phyloP scores from a whole-genome alignment of 1,140 invertebrate genomes.

The Delia radicum region DNA sequence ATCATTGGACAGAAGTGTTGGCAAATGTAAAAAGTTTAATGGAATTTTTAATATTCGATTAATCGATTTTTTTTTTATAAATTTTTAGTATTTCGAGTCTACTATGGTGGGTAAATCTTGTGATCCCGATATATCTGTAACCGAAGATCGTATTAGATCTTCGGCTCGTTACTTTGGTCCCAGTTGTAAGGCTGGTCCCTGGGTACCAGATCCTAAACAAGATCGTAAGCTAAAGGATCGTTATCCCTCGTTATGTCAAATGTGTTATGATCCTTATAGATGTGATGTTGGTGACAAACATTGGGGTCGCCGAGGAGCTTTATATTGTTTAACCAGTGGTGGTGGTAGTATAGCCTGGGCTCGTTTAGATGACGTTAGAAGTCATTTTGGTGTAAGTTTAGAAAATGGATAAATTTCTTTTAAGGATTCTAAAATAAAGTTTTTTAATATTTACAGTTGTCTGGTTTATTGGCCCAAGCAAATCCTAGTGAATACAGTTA shows the following conservation, averaged over 20 bases:
- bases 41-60: not conserved
- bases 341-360: conserved; percentile 81
- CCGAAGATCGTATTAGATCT: conserved; percentile 71
- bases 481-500: conserved; percentile 64
- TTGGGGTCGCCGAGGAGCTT: conserved; percentile 75
- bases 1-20: conserved; percentile 68
- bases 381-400: conserved; percentile 65
- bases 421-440: not conserved
- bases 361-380: conserved; percentile 63
- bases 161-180: conserved; percentile 69
- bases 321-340: conserved; percentile 75
- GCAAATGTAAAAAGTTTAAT: conserved; percentile 61
- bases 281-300: conserved; percentile 75
- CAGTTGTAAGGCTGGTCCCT: conserved; percentile 79
- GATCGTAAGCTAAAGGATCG: conserved; percentile 69
- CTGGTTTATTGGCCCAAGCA: conserved; percentile 44
- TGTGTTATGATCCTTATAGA: conserved; percentile 64
- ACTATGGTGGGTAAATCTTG: conserved; percentile 68
- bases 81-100: conserved; percentile 73
- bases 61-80: conserved; percentile 17
- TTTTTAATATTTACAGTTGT: conserved; percentile 36
- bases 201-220: conserved; percentile 67
- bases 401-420: not conserved
- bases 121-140: conserved; percentile 63
- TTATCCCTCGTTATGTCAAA: conserved; percentile 70